Percentiles rank a stretch among this genome's conserved stretches.
Conservation (phyloP, 2,888 invertebrate species). For the Shargacucullia verbasci region DNA sequence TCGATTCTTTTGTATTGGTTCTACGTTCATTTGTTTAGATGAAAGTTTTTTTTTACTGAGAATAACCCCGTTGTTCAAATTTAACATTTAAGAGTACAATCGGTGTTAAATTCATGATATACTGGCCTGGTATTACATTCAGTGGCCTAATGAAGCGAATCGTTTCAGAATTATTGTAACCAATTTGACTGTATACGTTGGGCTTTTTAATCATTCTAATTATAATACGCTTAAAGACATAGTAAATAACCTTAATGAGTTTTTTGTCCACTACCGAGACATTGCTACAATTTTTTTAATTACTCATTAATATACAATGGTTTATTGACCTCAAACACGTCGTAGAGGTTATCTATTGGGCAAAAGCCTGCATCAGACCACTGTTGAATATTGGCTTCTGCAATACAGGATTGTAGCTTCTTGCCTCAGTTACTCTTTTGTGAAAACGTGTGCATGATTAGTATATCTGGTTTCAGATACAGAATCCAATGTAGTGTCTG, state of each 20-base stretch:
- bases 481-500: too few relatives aligned
- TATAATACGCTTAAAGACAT: constrained; percentile 19
- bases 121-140: too few relatives aligned
- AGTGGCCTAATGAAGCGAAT: too few relatives aligned
- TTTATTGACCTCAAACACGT: constrained; percentile 9
- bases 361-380: too few relatives aligned
- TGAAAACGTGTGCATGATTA: too few relatives aligned
- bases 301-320: constrained; percentile 4
- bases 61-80: not conserved
- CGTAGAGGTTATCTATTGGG: not conserved
- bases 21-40: constrained; percentile 1
- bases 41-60: constrained; percentile 10
- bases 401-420: too few relatives aligned
- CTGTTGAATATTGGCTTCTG: too few relatives aligned
- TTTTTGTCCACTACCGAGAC: constrained; percentile 23
- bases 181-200: constrained; percentile 9
- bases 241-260: constrained; percentile 11
- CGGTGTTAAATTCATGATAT: too few relatives aligned
- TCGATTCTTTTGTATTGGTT: constrained; percentile 41
- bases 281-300: constrained; percentile 19
- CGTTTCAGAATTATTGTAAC: too few relatives aligned
- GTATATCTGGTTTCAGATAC: too few relatives aligned
- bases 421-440: too few relatives aligned
- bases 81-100: too few relatives aligned
- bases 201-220: constrained; percentile 8